Evolutionary conservation across 2,888 invertebrate genomes (phyloP).

Genomic region (Myopa testacea): DNA sequence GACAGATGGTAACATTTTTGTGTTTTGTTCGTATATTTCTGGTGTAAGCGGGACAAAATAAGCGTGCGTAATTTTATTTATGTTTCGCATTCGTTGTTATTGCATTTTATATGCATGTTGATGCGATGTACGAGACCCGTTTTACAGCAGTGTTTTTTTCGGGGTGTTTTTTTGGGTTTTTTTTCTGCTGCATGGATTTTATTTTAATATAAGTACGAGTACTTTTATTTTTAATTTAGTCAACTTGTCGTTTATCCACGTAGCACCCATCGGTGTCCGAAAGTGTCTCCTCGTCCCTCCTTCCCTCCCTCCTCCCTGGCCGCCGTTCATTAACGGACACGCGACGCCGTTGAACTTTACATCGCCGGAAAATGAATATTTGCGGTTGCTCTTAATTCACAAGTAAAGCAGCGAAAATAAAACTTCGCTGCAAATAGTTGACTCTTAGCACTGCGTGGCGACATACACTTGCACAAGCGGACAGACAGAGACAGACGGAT

Average conservation of each 20-base stretch:
- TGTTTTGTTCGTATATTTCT: constrained; percentile 40
- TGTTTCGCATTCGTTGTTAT: constrained; percentile 63
- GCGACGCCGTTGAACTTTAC: constrained; percentile 62
- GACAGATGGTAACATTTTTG: constrained; percentile 19
- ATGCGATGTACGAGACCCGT: constrained; percentile 45
- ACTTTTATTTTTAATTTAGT: constrained; percentile 64
- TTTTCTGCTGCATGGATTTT: constrained; percentile 46
- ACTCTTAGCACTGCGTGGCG: constrained; percentile 42
- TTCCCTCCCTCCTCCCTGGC: neutral
- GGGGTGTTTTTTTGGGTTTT: neutral
- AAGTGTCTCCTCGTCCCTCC: neutral
- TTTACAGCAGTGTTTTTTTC: constrained; percentile 21
- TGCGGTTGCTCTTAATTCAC: constrained; percentile 69
- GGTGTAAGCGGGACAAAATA: constrained; percentile 65
- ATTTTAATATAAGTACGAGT: constrained; percentile 58
- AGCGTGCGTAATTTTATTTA: constrained; percentile 69
- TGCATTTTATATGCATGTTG: constrained; percentile 48
- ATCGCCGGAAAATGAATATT: constrained; percentile 68
- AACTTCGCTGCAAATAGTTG: constrained; percentile 46
- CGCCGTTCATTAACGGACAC: constrained; percentile 34
- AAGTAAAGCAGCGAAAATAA: constrained; percentile 62
- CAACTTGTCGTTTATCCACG: constrained; percentile 53
- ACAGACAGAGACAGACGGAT: neutral
- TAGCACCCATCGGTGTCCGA: constrained; percentile 22
- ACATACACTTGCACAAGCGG: neutral